phyloP scores from a whole-genome alignment of 1,140 invertebrate genomes.

The Cryptotermes secundus region DNA sequence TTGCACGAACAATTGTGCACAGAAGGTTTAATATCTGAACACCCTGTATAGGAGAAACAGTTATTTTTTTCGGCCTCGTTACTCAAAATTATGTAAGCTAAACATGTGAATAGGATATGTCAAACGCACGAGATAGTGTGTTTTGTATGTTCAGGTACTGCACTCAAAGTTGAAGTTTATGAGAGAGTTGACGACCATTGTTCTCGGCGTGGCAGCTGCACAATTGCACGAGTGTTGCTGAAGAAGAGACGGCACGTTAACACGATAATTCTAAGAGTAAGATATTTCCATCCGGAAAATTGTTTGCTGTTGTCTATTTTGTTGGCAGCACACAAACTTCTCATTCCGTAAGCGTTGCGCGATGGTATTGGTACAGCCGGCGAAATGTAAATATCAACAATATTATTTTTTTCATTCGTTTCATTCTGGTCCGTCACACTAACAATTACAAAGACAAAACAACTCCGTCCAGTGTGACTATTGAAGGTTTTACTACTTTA shows the following conservation, averaged over 20 bases:
- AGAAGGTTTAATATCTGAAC: too few relatives aligned
- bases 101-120: conserved; percentile 5
- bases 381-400: neutral
- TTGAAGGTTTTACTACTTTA: too few relatives aligned
- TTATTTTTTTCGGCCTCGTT: neutral
- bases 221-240: neutral
- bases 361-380: neutral
- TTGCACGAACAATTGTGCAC: too few relatives aligned
- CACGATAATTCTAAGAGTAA: neutral
- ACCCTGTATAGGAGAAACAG: too few relatives aligned
- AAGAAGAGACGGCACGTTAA: neutral
- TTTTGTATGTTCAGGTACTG: neutral
- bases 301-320: conserved; percentile 16
- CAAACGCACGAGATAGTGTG: neutral
- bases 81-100: neutral
- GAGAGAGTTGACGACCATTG: neutral
- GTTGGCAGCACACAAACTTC: neutral
- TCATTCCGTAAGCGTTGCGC: conserved; percentile 3
- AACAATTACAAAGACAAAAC: too few relatives aligned
- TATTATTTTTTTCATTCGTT: too few relatives aligned
- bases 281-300: conserved; percentile 2
- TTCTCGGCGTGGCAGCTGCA: conserved; percentile 7
- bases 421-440: too few relatives aligned
- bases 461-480: too few relatives aligned
- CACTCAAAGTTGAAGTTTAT: neutral